A percentile compares a stretch with the other conserved stretches of the same genome.
Evolutionary conservation across 2,797 vertebrate species (phyloP).

Genomic region (Neopelma chrysocephalum): DNA sequence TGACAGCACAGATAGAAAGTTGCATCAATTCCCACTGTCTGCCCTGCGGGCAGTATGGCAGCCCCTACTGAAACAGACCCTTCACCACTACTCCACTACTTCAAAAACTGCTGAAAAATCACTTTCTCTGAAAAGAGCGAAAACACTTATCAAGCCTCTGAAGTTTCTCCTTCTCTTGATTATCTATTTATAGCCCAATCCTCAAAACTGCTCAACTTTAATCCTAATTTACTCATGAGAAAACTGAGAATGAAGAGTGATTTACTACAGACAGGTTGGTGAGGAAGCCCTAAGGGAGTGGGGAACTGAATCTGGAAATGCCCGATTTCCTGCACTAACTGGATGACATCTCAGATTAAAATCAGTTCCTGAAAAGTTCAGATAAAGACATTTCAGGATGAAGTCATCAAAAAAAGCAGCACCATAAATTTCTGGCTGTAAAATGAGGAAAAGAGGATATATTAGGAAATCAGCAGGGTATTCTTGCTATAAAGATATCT

Average conservation of each 20-base stretch:
- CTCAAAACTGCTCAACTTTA: not conserved
- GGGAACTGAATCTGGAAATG: not conserved
- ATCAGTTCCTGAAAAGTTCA: slow-evolving; percentile 9
- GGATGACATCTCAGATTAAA: not conserved
- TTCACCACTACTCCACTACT: not conserved
- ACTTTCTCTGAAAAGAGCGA: not conserved
- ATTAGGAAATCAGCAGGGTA: not conserved
- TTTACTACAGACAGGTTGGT: not conserved
- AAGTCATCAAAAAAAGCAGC: not conserved
- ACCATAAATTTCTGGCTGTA: not conserved
- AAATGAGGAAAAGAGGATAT: not conserved
- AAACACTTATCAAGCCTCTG: not conserved
- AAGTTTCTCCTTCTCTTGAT: not conserved
- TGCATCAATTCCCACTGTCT: not conserved
- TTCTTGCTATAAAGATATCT: not conserved
- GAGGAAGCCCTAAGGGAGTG: not conserved
- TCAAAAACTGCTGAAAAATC: not conserved
- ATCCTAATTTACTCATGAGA: slow-evolving; percentile 24
- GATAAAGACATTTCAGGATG: slow-evolving; percentile 8
- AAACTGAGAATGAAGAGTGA: not conserved
- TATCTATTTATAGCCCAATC: not conserved
- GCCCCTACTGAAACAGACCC: not conserved
- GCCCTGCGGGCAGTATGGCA: not conserved
- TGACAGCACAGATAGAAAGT: not conserved
- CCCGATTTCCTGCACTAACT: not conserved